Evolutionary conservation across 2,797 vertebrate genomes (phyloP).

Genomic region (Erpetoichthys calabaricus): DNA sequence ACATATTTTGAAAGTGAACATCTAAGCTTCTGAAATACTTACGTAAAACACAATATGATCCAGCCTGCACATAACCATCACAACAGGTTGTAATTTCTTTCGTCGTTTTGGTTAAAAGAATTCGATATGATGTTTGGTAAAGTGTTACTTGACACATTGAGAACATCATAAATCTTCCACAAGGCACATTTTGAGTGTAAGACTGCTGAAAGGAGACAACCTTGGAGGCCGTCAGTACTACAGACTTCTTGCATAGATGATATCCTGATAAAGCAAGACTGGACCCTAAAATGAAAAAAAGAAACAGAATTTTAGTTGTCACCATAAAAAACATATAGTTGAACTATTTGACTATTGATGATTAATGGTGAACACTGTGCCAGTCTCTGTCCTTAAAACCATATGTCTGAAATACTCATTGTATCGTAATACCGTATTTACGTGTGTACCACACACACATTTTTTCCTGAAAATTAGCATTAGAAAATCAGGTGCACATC

Average conservation of each 20-base stretch:
- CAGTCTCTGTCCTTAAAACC: too few species aligned
- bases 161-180: slow-evolving; percentile 68
- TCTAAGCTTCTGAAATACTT: slow-evolving; percentile 32
- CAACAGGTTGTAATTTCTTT: slow-evolving; percentile 60
- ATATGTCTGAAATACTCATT: too few species aligned
- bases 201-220: slow-evolving; percentile 41
- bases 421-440: too few species aligned
- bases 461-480: too few species aligned
- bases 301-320: slow-evolving; percentile 6
- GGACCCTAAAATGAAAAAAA: slow-evolving; percentile 38
- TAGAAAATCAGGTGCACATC: too few species aligned
- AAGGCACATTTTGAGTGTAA: slow-evolving; percentile 35
- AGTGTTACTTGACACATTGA: slow-evolving; percentile 46
- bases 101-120: slow-evolving; percentile 29
- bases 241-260: slow-evolving; percentile 52
- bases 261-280: slow-evolving; percentile 55
- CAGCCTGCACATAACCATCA: slow-evolving; percentile 63
- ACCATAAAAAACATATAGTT: too few species aligned
- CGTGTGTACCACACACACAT: too few species aligned
- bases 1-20: too few species aligned
- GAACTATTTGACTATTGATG: too few species aligned
- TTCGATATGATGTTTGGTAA: slow-evolving; percentile 39
- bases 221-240: slow-evolving; percentile 39
- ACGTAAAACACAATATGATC: slow-evolving; percentile 67
- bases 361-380: too few species aligned